Percentiles rank a stretch among this genome's conserved stretches.
Conservation (phyloP, 1,140 invertebrate genomes). For the Cherax destructor region DNA sequence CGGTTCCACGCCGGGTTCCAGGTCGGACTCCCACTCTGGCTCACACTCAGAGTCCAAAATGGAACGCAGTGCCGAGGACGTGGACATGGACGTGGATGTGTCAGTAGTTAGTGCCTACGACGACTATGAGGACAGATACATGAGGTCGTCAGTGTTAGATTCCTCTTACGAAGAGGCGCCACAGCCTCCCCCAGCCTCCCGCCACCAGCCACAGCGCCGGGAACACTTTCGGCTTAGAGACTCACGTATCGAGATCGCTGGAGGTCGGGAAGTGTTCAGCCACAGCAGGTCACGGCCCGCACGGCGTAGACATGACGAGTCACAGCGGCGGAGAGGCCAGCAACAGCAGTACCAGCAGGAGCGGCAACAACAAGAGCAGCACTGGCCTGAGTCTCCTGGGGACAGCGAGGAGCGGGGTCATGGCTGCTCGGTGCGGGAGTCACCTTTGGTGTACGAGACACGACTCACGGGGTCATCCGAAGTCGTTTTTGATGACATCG, state of each 20-base stretch:
- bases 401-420: conserved; percentile 50
- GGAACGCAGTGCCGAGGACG: conserved; percentile 61
- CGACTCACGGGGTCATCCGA: conserved; percentile 82
- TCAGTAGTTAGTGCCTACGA: conserved; percentile 71
- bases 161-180: conserved; percentile 70
- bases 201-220: conserved; percentile 38
- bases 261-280: conserved; percentile 89
- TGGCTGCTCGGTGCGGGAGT: conserved; percentile 45
- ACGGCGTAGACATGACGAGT: conserved; percentile 74
- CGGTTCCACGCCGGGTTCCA: conserved; percentile 65
- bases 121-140: conserved; percentile 66
- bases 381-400: conserved; percentile 57
- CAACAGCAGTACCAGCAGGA: conserved; percentile 66
- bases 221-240: conserved; percentile 72
- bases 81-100: conserved; percentile 67
- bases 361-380: conserved; percentile 63
- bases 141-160: conserved; percentile 70
- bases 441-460: conserved; percentile 73
- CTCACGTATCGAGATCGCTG: conserved; percentile 89
- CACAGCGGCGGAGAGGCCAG: conserved; percentile 75
- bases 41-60: conserved; percentile 65
- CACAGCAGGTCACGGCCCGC: conserved; percentile 86
- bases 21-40: conserved; percentile 55
- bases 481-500: conserved; percentile 89
- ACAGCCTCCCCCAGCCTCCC: conserved; percentile 30